phyloP scores from a whole-genome alignment of 53 echinoderm and acorn worm species.

The Holothuria scabra region DNA sequence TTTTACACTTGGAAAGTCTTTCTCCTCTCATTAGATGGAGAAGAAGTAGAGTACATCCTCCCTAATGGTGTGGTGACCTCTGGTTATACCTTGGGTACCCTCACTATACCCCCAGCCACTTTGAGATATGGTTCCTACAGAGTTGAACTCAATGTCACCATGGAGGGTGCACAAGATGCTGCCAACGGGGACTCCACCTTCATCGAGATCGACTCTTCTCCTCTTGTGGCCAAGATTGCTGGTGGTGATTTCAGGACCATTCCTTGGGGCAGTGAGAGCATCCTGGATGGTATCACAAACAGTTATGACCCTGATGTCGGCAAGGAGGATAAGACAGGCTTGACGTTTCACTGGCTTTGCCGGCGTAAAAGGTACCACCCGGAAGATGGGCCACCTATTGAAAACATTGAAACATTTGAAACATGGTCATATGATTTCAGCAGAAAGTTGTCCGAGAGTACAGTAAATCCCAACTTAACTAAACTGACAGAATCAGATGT shows the following conservation, averaged over 20 bases:
- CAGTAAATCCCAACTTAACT: slow-evolving; percentile 1
- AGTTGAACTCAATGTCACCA: slow-evolving; percentile 77
- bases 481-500: slow-evolving; percentile 34
- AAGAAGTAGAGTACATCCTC: slow-evolving; percentile 3
- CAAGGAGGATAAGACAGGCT: slow-evolving; percentile 13
- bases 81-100: slow-evolving; percentile 49
- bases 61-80: slow-evolving; percentile 21
- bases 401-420: slow-evolving; percentile 73
- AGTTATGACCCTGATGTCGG: slow-evolving; percentile 68
- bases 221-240: slow-evolving; percentile 58
- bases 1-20: slow-evolving; percentile 23
- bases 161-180: slow-evolving; percentile 59
- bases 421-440: slow-evolving; percentile 63
- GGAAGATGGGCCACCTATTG: slow-evolving; percentile 18
- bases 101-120: slow-evolving; percentile 55
- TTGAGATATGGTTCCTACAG: slow-evolving; percentile 63
- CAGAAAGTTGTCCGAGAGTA: background rate
- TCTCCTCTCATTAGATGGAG: background rate
- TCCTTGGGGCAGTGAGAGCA: slow-evolving; percentile 43
- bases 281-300: slow-evolving; percentile 51
- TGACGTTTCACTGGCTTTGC: slow-evolving; percentile 71
- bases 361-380: slow-evolving; percentile 66
- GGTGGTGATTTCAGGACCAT: slow-evolving; percentile 65
- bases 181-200: slow-evolving; percentile 37
- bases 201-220: slow-evolving; percentile 55